Conservation (phyloP, 1,140 invertebrate genomes). For the Drosophila setifemur region DNA sequence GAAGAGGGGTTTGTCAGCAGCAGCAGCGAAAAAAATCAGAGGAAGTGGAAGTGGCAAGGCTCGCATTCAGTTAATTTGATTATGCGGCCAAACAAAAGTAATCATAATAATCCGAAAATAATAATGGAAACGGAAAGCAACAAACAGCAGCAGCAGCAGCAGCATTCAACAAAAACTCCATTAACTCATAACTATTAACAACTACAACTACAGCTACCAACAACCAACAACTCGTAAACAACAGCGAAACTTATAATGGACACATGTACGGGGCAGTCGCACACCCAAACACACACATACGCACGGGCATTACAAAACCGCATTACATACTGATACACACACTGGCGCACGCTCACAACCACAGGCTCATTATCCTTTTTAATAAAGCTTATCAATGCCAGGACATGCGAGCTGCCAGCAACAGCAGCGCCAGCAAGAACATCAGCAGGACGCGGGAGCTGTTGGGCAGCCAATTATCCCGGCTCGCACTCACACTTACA, state of each 20-base stretch:
- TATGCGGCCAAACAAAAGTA: slow-evolving; percentile 73
- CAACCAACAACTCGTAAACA: slow-evolving; percentile 70
- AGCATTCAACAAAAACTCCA: slow-evolving; percentile 58
- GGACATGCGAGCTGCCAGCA: slow-evolving; percentile 74
- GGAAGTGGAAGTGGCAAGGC: not conserved
- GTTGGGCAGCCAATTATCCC: slow-evolving; percentile 50
- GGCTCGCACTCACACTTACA: slow-evolving; percentile 2
- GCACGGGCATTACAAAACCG: slow-evolving; percentile 43
- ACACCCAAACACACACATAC: slow-evolving; percentile 19
- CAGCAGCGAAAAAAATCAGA: not conserved
- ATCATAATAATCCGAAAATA: slow-evolving; percentile 76
- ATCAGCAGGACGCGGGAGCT: slow-evolving; percentile 24
- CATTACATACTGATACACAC: slow-evolving; percentile 41
- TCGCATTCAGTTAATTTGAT: slow-evolving; percentile 72
- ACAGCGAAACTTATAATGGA: slow-evolving; percentile 75
- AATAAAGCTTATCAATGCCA: slow-evolving; percentile 80
- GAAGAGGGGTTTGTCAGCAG: slow-evolving; percentile 30
- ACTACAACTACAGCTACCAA: slow-evolving; percentile 58
- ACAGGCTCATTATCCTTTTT: slow-evolving; percentile 79
- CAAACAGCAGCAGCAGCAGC: slow-evolving; percentile 25
- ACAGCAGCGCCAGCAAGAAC: slow-evolving; percentile 33
- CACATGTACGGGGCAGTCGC: slow-evolving; percentile 58
- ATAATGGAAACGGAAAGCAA: slow-evolving; percentile 59
- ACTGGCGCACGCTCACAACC: slow-evolving; percentile 36
- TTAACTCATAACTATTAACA: slow-evolving; percentile 80